phyloP scores from a whole-genome alignment of 2,797 vertebrate genomes.

The Gallinago solitaria region DNA sequence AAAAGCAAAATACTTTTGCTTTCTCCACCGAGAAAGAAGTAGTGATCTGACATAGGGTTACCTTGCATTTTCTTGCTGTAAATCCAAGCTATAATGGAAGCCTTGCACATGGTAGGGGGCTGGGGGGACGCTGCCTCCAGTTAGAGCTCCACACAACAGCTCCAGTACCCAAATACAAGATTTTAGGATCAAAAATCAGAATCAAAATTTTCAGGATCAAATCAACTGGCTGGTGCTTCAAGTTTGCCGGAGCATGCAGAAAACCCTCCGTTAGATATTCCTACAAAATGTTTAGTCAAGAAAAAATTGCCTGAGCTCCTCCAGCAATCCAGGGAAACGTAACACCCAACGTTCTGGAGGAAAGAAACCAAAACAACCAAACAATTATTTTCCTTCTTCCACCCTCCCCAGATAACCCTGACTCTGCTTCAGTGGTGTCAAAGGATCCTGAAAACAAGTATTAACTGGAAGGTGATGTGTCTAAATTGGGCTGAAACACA shows the following conservation, averaged over 20 bases:
- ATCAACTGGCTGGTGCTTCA: background rate
- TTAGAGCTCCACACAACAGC: background rate
- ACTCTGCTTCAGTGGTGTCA: background rate
- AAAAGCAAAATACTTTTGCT: background rate
- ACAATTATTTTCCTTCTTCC: background rate
- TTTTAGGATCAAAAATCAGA: no score
- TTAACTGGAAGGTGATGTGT: accelerated
- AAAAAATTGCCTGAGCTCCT: background rate
- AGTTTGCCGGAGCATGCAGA: background rate
- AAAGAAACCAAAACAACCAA: background rate
- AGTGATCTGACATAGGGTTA: background rate
- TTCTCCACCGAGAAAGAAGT: background rate
- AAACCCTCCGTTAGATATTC: background rate
- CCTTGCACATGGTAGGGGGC: background rate
- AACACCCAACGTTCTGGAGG: background rate
- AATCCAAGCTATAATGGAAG: background rate
- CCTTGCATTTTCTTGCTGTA: background rate
- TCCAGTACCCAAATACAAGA: no score
- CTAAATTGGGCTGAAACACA: background rate
- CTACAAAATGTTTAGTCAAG: background rate
- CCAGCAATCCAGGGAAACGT: background rate
- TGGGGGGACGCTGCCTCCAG: background rate
- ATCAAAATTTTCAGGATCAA: no score
- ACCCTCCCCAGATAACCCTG: background rate
- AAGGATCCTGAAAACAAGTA: background rate